Conservation (phyloP, 2,888 invertebrate genomes). For the Campaea margaritaria region DNA sequence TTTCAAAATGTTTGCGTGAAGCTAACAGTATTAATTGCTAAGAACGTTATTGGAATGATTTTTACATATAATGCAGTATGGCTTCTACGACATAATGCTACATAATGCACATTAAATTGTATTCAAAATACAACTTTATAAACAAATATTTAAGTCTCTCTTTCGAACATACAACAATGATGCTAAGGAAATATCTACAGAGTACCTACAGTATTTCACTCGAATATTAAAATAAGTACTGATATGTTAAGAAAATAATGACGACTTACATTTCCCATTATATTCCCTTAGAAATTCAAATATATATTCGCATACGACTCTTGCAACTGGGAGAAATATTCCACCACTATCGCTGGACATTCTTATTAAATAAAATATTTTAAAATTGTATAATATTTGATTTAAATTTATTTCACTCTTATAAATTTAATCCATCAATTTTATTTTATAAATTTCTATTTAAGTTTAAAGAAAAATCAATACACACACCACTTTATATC, state of each 20-base stretch:
- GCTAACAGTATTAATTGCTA: no score
- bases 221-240: no score
- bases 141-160: no score
- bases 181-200: no score
- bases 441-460: no score
- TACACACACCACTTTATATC: neutral
- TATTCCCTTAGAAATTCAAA: conserved; percentile 63
- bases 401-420: neutral
- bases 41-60: neutral
- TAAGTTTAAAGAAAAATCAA: neutral
- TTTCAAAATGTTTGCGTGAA: no score
- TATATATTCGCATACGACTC: conserved; percentile 58
- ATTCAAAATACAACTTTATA: neutral
- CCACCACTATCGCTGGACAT: conserved; percentile 71
- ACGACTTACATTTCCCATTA: conserved; percentile 60
- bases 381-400: no score
- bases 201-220: no score
- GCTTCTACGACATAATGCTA: conserved; percentile 1
- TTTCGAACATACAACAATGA: no score
- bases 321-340: conserved; percentile 59
- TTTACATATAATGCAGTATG: conserved; percentile 1
- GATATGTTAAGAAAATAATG: neutral
- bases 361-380: no score
- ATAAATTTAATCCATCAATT: no score
- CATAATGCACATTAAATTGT: neutral